A percentile compares a stretch with the other conserved stretches of the same genome.
Evolutionary conservation across 2,797 vertebrate genomes (phyloP).

Genomic region (Thalassophryne amazonica): DNA sequence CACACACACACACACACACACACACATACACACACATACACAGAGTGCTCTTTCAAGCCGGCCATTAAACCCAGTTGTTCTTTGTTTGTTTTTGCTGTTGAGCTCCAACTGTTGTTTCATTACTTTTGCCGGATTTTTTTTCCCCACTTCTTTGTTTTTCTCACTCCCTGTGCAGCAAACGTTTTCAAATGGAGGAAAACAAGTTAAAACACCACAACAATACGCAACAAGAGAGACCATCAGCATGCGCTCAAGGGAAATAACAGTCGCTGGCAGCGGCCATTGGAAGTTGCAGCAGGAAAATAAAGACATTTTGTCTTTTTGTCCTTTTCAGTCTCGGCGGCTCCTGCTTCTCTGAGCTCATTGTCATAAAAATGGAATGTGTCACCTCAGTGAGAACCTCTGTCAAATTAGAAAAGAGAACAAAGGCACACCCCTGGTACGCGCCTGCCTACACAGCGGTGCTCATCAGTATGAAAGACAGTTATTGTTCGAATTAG

Average conservation of each 20-base stretch:
- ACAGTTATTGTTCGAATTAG: too few species aligned
- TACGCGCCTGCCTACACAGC: slow-evolving; percentile 41
- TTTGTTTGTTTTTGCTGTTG: slow-evolving; percentile 43
- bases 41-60: slow-evolving; percentile 8
- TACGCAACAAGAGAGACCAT: slow-evolving; percentile 58
- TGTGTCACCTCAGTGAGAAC: slow-evolving; percentile 45
- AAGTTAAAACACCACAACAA: slow-evolving; percentile 64
- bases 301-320: slow-evolving; percentile 69
- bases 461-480: slow-evolving; percentile 14
- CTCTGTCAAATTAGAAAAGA: slow-evolving; percentile 44
- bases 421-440: slow-evolving; percentile 40
- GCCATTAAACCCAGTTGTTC: slow-evolving; percentile 30
- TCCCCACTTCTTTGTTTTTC: slow-evolving; percentile 7
- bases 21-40: too few species aligned
- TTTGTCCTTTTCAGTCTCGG: slow-evolving; percentile 28
- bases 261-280: slow-evolving; percentile 57
- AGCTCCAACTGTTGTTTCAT: slow-evolving; percentile 34
- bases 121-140: slow-evolving; percentile 20
- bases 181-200: slow-evolving; percentile 67
- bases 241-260: slow-evolving; percentile 70
- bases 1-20: too few species aligned
- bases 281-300: slow-evolving; percentile 57
- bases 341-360: slow-evolving; percentile 51
- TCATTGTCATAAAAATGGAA: slow-evolving; percentile 73
- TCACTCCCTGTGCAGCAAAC: slow-evolving; percentile 39